Conservation (phyloP, 2,113 vertebrate species). For the Myrmecobius fasciatus region DNA sequence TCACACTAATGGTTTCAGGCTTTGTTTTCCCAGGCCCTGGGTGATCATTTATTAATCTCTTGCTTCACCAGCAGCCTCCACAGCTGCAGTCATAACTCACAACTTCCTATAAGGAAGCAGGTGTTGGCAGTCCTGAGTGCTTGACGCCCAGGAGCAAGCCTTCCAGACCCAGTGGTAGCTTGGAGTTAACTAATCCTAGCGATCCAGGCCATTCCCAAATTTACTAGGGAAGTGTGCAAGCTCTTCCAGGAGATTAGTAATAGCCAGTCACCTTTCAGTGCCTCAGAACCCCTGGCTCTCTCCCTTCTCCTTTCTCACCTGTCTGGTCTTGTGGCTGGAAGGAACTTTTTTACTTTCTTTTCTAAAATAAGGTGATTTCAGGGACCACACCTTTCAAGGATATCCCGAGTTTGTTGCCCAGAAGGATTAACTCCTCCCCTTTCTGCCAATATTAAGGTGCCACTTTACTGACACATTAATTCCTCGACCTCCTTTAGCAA, state of each 20-base stretch:
- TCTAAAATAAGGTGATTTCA: slow-evolving; percentile 70
- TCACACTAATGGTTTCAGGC: neutral
- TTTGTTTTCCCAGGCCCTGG: neutral
- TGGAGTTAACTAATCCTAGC: slow-evolving; percentile 70
- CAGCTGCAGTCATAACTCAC: slow-evolving; percentile 72
- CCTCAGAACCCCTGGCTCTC: slow-evolving; percentile 78
- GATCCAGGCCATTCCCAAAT: neutral
- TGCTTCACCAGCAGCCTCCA: slow-evolving; percentile 66
- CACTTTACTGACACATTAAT: neutral
- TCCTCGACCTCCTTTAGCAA: slow-evolving; percentile 7
- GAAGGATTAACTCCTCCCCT: slow-evolving; percentile 70
- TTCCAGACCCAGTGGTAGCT: slow-evolving; percentile 65
- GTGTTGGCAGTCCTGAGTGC: slow-evolving; percentile 72
- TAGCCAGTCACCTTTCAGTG: slow-evolving; percentile 79
- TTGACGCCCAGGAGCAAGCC: slow-evolving; percentile 72
- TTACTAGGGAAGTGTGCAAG: slow-evolving; percentile 60
- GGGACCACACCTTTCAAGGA: slow-evolving; percentile 70
- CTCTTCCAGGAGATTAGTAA: slow-evolving; percentile 66
- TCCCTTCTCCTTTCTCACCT: slow-evolving; percentile 82
- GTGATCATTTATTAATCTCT: slow-evolving; percentile 58
- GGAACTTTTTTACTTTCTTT: slow-evolving; percentile 70
- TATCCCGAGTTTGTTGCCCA: slow-evolving; percentile 63
- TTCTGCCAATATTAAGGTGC: neutral
- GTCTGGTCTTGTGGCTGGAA: slow-evolving; percentile 79
- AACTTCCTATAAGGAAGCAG: slow-evolving; percentile 81